Evolutionary conservation across 2,797 vertebrate genomes (phyloP), one percentile per base, ranked within the genome.

Genomic region (Pagetopsis macropterus): DNA sequence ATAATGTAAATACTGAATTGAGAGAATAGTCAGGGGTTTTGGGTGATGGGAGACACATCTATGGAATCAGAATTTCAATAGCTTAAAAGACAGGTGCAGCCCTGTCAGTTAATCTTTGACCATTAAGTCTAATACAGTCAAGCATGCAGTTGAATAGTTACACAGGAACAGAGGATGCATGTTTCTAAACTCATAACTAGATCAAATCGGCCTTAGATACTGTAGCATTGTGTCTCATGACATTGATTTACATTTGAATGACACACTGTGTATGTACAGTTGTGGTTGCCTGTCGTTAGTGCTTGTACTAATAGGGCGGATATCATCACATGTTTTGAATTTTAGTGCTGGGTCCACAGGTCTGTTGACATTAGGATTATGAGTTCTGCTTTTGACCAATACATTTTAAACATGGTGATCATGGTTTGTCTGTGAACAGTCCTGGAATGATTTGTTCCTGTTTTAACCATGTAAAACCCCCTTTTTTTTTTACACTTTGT

Each of bases 361-460:
- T 33, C n/a, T 69, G 15, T 68, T 50, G 17, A 43, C 44, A 37
- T 12, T 37, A 15, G 54, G n/a, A 58, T 58, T 23, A 48, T 68
- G 27, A 60, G 33, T 49, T 66, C 17, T 45, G 14, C 23, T 68
- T 66, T 19, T 16, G 17, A 55, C 51, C 0, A n/a, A 15, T 37
- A 16, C 21, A 21, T 21, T 21, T 21, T 21, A 41, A 23, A 3
- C n/a, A 64, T 11, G 61, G 61, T 0, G 48, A 49, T 37, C 17
- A 19, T 11, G 7, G 48, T 7, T 1, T 4, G 2, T 19, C 16
- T 15, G 9, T 7, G 33, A 37, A 37, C 33, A 37, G 33, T 37
- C 33, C 33, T 37, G 33, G 33, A 37, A 37, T 37, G 6, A 37
- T 37, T 37, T 37, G 33, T 37, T 37, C 33, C 8, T 37, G 33